Evolutionary conservation across 2,888 invertebrate species (phyloP).

Genomic region (Caenorhabditis panamensis): DNA sequence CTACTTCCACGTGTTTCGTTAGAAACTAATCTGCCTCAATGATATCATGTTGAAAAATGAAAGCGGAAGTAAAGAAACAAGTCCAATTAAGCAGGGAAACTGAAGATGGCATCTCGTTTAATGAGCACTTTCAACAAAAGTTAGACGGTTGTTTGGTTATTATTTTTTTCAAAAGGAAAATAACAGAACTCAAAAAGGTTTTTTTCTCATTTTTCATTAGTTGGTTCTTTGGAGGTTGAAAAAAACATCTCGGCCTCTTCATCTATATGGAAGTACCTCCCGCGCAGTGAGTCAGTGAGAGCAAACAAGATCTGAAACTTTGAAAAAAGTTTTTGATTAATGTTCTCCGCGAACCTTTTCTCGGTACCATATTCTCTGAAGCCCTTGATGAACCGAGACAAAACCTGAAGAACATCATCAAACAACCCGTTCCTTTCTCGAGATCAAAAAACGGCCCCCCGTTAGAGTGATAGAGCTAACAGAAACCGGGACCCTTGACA

Average conservation of each 20-base stretch:
- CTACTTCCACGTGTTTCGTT: background rate
- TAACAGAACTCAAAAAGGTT: background rate
- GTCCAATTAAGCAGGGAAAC: background rate
- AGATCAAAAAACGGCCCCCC: constrained; percentile 34
- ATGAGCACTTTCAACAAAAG: background rate
- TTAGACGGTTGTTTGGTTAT: background rate
- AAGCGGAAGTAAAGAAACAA: background rate
- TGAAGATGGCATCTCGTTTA: background rate
- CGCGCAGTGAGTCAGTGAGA: background rate
- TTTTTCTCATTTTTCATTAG: background rate
- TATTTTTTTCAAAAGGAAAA: too few species aligned
- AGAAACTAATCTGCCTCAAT: background rate
- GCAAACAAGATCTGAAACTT: background rate
- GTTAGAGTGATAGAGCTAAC: constrained; percentile 13
- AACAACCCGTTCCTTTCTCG: constrained; percentile 5
- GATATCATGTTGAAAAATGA: background rate
- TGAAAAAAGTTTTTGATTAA: too few species aligned
- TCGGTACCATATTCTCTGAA: background rate
- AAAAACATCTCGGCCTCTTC: background rate
- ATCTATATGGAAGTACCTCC: background rate
- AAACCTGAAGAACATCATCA: background rate
- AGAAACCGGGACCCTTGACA: constrained; percentile 14
- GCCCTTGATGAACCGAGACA: background rate
- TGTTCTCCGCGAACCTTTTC: too few species aligned
- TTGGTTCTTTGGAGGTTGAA: background rate